Base-by-base conservation (phyloP, 2,113 vertebrate species). In the Conger conger region DNA sequence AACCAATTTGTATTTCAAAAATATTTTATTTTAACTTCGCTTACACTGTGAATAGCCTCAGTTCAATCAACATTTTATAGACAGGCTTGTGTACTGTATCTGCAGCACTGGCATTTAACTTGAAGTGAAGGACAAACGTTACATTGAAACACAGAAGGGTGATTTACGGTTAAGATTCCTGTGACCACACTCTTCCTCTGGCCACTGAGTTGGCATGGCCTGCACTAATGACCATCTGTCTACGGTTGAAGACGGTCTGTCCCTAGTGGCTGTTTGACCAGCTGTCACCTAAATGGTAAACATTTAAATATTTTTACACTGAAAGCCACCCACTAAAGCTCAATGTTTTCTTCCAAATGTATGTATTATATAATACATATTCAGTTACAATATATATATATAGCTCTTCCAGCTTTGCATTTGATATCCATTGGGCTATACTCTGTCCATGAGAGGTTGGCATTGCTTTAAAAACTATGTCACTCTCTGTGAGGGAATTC, bases 121-220 rank as follows among this genome's bases (percentile, higher is more conserved):
- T 13, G 15, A 50, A 13, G 45, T 50, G 45, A 50, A 50, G 45
- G 45, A 50, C 8, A 50, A 50, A 50, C 15, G 45, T 50, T 50
- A 50, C 45, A 50, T 50, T 15, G 9, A 50, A 63, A 63, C 57
- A 63, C 16, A 53, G 50, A 6, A 30, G 68, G n/a, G 68, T 27
- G 27, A 27, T 73, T 33, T 73, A n/a, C 68, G 13, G 20, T 30
- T 73, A 9, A 33, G n/a, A 73, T 33, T 73, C 33, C 27, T 73
- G 27, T 73, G 68, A n/a, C 68, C 68, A 30, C 8, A 11, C 68
- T 33, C n/a, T 11, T 27, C 68, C 7, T 13, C 27, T n/a, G 68
- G n/a, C 68, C 68, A 73, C 68, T 33, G 68, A 73, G 7, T 73
- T 73, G 68, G 68, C 68, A 30, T 73, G 68, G 68, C 68, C n/a